phyloP scores from a whole-genome alignment of 2,888 invertebrate species.

The Parnassius smintheus region DNA sequence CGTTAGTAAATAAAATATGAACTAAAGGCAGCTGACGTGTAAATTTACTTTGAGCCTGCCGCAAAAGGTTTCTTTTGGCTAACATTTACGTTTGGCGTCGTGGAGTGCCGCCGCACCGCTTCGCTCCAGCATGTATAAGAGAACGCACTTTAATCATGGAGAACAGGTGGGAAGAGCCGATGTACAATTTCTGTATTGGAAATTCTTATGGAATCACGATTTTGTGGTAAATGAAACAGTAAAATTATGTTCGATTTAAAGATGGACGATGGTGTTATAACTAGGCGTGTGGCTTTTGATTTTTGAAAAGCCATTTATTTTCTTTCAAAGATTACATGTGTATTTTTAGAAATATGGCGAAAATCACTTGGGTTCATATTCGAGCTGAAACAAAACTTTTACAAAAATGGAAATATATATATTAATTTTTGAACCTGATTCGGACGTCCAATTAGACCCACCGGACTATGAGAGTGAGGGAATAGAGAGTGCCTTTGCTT shows the following conservation, averaged over 20 bases:
- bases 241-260: conserved; percentile 39
- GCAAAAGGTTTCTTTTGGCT: conserved; percentile 61
- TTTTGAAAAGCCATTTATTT: too few relatives aligned
- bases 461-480: too few relatives aligned
- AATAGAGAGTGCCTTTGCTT: too few relatives aligned
- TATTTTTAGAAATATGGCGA: too few relatives aligned
- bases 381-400: too few relatives aligned
- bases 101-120: conserved; percentile 46
- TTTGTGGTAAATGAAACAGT: conserved; percentile 42
- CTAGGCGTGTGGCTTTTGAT: neutral
- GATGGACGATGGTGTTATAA: conserved; percentile 27
- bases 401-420: too few relatives aligned
- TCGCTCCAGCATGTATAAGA: conserved; percentile 51
- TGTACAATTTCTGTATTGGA: conserved; percentile 72
- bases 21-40: conserved; percentile 48
- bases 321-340: too few relatives aligned
- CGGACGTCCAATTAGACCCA: too few relatives aligned
- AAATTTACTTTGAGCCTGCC: conserved; percentile 60
- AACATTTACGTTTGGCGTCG: conserved; percentile 71
- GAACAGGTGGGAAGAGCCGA: conserved; percentile 61
- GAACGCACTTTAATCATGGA: conserved; percentile 74
- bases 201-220: conserved; percentile 65
- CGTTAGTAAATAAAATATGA: conserved; percentile 49
- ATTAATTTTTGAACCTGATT: too few relatives aligned
- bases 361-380: too few relatives aligned